phyloP scores from a whole-genome alignment of 2,797 vertebrate genomes.

The Spatula clypeata region DNA sequence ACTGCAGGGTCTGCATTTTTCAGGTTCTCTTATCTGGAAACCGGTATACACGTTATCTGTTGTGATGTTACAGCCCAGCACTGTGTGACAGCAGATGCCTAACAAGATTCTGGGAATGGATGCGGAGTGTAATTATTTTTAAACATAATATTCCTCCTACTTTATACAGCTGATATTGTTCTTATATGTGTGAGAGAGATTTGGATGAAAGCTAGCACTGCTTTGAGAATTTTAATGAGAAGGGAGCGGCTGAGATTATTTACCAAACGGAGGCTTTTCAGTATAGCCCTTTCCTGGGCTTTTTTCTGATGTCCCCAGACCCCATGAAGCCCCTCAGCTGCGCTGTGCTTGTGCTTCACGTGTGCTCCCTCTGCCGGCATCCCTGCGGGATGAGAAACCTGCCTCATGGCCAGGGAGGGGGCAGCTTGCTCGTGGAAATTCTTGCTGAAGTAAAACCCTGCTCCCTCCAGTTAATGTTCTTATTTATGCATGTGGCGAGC shows the following conservation, averaged over 20 bases:
- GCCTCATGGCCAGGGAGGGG: neutral
- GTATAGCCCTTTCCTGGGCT: neutral
- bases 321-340: neutral
- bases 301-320: neutral
- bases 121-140: neutral
- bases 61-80: neutral
- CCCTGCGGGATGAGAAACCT: fast-evolving
- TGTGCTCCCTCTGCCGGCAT: neutral
- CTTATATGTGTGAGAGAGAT: neutral
- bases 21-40: neutral
- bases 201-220: neutral
- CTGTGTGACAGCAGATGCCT: neutral
- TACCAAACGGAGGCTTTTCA: neutral
- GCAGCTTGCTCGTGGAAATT: neutral
- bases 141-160: neutral
- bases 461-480: neutral
- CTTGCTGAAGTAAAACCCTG: neutral
- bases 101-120: neutral
- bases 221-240: neutral
- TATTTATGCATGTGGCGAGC: neutral
- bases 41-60: neutral
- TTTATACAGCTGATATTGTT: neutral
- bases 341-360: neutral
- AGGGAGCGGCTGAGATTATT: neutral
- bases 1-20: neutral